Evolutionary conservation across 37 sponge, comb jelly and placozoan genomes (phyloP), one percentile per base, ranked within the genome.

Genomic region (Aplysina aerophoba): DNA sequence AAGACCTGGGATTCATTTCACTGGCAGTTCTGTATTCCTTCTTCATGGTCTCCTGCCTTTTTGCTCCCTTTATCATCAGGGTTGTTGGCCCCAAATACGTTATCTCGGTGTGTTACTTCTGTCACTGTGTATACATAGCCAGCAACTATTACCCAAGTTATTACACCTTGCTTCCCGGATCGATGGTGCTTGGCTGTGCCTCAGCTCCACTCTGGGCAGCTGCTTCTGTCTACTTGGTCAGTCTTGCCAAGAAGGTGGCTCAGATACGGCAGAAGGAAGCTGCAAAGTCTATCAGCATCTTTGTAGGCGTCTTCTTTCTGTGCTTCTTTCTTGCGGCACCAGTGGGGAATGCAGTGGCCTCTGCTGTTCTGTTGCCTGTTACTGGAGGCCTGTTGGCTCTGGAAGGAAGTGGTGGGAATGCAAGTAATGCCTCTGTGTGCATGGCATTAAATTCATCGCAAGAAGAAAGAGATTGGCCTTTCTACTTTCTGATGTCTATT

Each of bases 81-180:
- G 73, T 71, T 8, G n/a, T 71, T 5, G 73, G 73, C 28, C 73
- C 73, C 33, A 71, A 71, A 15, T 34, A 34, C 73, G 37, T 71
- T 36, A 71, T 71, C 11, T 37, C 28, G 4, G 36, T 12, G 33
- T 71, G 36, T 12, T 71, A 71, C 28, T 6, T 33, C 36, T 25
- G 35, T 33, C 73, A 71, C 36, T 37, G 58, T 36, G 17, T 73
- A 30, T 94, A 84, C 78, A 85, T 82, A 0, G 78, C 57, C 13
- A n/a, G 84, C 39, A 90, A 94, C 89, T 94, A 63, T 64, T 94
- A 94, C 59, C 91, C 91, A 6, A 38, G 28, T 36, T 88, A 83
- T 85, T 90, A 85, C 83, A 88, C 91, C 15, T 89, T 94, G 8
- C 54, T 94, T 24, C 94, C 94, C 17, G 84, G 82, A 19, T 88